Conservation (phyloP, 1,140 invertebrate species). For the Drosophila arizonae region DNA sequence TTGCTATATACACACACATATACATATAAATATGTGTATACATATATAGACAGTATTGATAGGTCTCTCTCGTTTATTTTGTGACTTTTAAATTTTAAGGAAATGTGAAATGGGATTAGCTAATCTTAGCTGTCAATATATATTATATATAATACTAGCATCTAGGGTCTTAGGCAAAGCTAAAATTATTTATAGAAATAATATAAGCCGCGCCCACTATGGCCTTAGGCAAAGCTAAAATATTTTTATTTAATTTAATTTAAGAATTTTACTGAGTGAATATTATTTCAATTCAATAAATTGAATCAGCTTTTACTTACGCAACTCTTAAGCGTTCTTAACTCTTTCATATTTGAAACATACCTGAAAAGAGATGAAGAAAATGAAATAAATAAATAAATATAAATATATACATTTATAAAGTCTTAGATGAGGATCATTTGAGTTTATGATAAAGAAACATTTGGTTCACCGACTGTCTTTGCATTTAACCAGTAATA, state of each 20-base stretch:
- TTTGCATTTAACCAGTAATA: background rate
- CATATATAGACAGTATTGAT: constrained; percentile 50
- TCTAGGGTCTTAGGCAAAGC: no score
- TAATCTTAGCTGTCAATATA: no score
- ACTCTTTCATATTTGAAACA: constrained; percentile 2
- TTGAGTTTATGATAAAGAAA: background rate
- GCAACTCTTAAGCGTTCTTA: background rate
- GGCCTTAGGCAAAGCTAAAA: no score
- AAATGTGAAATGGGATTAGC: no score
- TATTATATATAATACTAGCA: no score
- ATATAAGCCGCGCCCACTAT: no score
- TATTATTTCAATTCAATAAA: no score
- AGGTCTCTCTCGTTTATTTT: constrained; percentile 17
- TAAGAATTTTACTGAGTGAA: no score
- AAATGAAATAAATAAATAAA: background rate
- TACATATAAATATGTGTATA: no score
- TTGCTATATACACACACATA: background rate
- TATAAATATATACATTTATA: no score
- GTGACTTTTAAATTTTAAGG: background rate
- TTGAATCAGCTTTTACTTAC: background rate
- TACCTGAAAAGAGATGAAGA: constrained; percentile 47
- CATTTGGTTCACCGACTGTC: constrained; percentile 10
- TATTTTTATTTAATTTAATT: no score
- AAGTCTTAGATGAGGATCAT: background rate
- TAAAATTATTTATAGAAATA: no score